Conservation (phyloP, 2,888 invertebrate species). For the Ennomos quercinarius region DNA sequence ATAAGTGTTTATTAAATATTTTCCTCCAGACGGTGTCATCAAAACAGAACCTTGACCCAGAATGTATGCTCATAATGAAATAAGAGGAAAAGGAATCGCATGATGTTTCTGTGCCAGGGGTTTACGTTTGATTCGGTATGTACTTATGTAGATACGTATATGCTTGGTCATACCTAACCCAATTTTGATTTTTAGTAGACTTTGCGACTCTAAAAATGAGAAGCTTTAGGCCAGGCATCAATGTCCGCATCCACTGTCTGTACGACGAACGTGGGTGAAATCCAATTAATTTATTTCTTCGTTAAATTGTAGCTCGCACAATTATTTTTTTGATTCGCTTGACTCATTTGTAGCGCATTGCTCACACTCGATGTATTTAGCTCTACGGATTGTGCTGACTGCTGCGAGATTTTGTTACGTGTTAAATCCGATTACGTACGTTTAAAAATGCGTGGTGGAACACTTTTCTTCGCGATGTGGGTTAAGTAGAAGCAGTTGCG, state of each 20-base stretch:
- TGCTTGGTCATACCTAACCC: slow-evolving; percentile 10
- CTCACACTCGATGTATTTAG: no score
- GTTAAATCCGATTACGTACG: neutral
- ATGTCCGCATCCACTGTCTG: slow-evolving; percentile 24
- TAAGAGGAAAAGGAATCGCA: slow-evolving; percentile 62
- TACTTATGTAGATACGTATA: no score
- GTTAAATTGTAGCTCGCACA: slow-evolving; percentile 16
- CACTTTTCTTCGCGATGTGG: slow-evolving; percentile 35
- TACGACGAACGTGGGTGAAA: slow-evolving; percentile 26
- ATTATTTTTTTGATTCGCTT: no score
- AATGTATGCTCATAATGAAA: slow-evolving; percentile 56
- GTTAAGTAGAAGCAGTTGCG: slow-evolving; percentile 40
- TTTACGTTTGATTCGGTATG: slow-evolving; percentile 18
- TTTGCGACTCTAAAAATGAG: neutral
- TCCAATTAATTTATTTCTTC: slow-evolving; percentile 8
- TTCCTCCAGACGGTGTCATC: slow-evolving; percentile 65
- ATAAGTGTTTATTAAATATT: slow-evolving; percentile 45
- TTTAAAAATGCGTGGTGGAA: no score
- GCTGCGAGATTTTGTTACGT: slow-evolving; percentile 4
- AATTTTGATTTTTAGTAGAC: slow-evolving; percentile 14
- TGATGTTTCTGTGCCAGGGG: slow-evolving; percentile 34
- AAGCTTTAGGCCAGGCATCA: slow-evolving; percentile 2
- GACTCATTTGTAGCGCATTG: no score
- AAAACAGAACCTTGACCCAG: slow-evolving; percentile 79
- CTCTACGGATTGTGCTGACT: slow-evolving; percentile 13